Base-by-base conservation (phyloP, 2,888 invertebrate genomes). In the Chirona hameri region DNA sequence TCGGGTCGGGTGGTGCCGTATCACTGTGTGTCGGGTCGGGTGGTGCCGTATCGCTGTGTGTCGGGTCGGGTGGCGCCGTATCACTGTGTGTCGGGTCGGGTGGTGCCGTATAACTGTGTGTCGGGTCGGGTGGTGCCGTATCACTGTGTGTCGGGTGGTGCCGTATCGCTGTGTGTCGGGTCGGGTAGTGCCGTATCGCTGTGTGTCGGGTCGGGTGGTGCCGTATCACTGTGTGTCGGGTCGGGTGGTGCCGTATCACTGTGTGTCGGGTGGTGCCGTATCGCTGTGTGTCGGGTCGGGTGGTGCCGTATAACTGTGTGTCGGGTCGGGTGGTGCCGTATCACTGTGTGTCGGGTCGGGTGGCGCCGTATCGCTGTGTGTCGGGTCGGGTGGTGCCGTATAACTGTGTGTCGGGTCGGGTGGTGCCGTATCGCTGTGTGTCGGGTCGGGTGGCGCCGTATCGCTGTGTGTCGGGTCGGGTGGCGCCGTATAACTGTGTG, bases 301-400 rank as follows among this genome's bases (percentile, higher is more conserved):
- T 1, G 2, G n/a, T n/a, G n/a, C 39, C 39, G 39, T 39, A 39
- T 39, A 2, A 39, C 39, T 39, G 39, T 39, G 39, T 39, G 39
- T 39, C 39, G 39, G 39, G 39, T 39, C 39, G 39, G 39, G 60
- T 1, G 2, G n/a, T n/a, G n/a, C 39, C 39, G 39, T 39, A 39
- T 39, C 39, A 39, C 39, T 39, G 39, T 39, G 39, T 39, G 39
- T 39, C 39, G 39, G 39, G 39, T 39, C 39, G 39, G 39, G 60
- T 1, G 2, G n/a, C 21, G 5, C 0, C 7, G 5, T n/a, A 7
- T 57, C 85, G 89, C 89, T 31, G 89, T n/a, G n/a, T n/a, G n/a
- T n/a, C n/a, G n/a, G n/a, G n/a, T n/a, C n/a, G n/a, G n/a, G n/a
- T n/a, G n/a, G n/a, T n/a, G n/a, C 39, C 39, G 39, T 39, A 39